These are phyloP conservation scores for Tapirus indicus DNA, from an alignment of 2,797 vertebrate species.

Conservation along the genomic window DNA sequence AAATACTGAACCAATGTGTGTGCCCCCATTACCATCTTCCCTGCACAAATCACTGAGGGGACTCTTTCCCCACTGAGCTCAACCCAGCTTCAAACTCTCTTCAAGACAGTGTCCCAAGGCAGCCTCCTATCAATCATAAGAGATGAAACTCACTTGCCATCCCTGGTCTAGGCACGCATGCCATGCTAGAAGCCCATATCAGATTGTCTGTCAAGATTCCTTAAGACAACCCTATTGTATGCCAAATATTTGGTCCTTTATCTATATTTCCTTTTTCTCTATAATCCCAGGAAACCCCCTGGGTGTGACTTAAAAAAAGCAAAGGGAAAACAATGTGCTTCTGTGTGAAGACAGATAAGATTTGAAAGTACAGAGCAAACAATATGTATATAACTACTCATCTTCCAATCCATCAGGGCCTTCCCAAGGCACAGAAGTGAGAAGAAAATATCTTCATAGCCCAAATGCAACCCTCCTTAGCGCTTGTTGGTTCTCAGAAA, in stretches of 20 bases:
- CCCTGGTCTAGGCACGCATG: rapidly evolving
- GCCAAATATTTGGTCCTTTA: not conserved
- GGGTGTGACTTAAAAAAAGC: not conserved
- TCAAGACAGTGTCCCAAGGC: not conserved
- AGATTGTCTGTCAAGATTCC: not conserved
- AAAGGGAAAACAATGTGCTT: not conserved
- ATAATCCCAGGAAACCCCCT: not conserved
- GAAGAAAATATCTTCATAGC: not conserved
- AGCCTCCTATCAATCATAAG: not conserved
- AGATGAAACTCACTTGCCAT: not conserved
- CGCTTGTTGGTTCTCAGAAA: not conserved
- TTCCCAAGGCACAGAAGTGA: not conserved
- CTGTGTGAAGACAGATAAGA: not conserved
- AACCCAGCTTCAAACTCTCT: not conserved
- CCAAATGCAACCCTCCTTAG: not conserved
- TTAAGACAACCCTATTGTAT: not conserved
- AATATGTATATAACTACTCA: not conserved
- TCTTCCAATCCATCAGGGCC: not conserved
- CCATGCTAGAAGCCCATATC: not conserved
- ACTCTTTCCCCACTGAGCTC: not conserved
- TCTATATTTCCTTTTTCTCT: not conserved
- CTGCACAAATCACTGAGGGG: not conserved
- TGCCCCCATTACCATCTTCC: not conserved
- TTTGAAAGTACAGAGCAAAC: not conserved
- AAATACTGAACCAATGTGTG: not conserved